These are phyloP conservation scores for Pseudomugil gertrudae DNA, from an alignment of 2,797 vertebrate species.

Conservation along the genomic window DNA sequence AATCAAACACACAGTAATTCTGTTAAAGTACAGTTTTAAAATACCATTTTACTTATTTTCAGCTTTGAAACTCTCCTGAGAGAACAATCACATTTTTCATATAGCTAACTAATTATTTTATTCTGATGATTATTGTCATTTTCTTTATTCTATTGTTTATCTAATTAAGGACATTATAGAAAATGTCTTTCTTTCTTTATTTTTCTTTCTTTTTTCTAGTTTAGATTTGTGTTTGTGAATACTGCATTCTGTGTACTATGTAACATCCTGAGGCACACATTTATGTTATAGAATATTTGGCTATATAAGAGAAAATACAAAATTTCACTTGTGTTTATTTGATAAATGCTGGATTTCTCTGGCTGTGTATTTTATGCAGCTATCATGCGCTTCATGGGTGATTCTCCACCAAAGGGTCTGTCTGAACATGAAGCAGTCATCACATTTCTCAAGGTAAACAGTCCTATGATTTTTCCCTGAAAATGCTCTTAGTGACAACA, in stretches of 20 bases:
- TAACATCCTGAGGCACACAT: not conserved
- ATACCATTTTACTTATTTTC: not conserved
- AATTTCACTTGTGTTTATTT: not conserved
- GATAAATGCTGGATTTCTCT: conserved; percentile 5
- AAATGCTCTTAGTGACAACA: too few species aligned
- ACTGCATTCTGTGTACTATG: too few species aligned
- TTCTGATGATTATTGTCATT: too few species aligned
- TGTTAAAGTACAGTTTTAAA: not conserved
- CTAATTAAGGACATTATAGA: too few species aligned
- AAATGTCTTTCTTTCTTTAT: too few species aligned
- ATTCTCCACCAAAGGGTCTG: conserved; percentile 84
- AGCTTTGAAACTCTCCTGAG: not conserved
- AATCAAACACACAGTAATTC: not conserved
- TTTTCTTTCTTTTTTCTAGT: too few species aligned
- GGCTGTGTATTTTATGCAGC: conserved; percentile 74
- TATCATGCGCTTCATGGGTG: conserved; percentile 98
- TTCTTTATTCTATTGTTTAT: too few species aligned
- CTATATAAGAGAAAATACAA: not conserved
- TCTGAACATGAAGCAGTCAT: conserved; percentile 88
- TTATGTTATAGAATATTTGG: not conserved
- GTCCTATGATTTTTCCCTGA: not conserved
- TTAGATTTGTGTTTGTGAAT: too few species aligned
- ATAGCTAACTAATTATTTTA: not conserved
- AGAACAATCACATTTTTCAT: not conserved
- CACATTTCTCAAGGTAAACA: conserved; percentile 89